A percentile compares a stretch with the other conserved stretches of the same genome.
phyloP scores from a whole-genome alignment of 2,113 vertebrate genomes.

The Chroicocephalus ridibundus region DNA sequence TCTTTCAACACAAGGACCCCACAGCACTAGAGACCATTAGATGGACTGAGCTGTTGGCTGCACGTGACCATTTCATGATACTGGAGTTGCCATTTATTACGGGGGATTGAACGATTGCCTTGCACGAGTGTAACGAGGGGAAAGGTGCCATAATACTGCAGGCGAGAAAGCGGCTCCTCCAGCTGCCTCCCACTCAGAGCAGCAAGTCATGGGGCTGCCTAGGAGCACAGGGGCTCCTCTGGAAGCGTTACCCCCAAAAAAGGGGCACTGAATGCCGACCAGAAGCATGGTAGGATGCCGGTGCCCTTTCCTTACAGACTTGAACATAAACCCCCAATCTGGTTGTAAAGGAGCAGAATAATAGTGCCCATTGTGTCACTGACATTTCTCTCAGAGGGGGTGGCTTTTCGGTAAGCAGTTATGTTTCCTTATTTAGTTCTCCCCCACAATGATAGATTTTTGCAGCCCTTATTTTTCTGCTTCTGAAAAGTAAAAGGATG shows the following conservation, averaged over 20 bases:
- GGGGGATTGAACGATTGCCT: neutral
- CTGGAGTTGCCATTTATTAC: neutral
- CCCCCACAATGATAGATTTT: neutral
- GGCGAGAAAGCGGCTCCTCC: neutral
- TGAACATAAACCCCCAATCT: neutral
- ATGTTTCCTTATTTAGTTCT: slow-evolving; percentile 35
- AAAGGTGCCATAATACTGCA: neutral
- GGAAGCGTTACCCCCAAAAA: neutral
- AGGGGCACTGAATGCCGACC: neutral
- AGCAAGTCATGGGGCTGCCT: neutral
- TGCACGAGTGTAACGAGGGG: fast-evolving
- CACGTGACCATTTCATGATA: neutral
- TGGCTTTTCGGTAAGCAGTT: slow-evolving; percentile 14
- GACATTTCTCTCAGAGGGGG: slow-evolving; percentile 35
- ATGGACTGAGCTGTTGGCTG: neutral
- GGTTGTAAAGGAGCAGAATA: neutral
- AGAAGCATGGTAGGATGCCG: neutral
- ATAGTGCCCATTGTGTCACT: slow-evolving; percentile 12
- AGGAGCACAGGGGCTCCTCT: neutral
- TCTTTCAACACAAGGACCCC: neutral
- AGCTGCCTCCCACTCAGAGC: neutral
- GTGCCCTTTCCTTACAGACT: slow-evolving; percentile 1
- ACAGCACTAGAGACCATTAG: neutral
- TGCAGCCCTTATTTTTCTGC: neutral
- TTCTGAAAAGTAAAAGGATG: neutral